These are phyloP conservation scores for Malurus alboscapulatus DNA, from an alignment of 2,113 vertebrate species.

Conservation along the genomic window DNA sequence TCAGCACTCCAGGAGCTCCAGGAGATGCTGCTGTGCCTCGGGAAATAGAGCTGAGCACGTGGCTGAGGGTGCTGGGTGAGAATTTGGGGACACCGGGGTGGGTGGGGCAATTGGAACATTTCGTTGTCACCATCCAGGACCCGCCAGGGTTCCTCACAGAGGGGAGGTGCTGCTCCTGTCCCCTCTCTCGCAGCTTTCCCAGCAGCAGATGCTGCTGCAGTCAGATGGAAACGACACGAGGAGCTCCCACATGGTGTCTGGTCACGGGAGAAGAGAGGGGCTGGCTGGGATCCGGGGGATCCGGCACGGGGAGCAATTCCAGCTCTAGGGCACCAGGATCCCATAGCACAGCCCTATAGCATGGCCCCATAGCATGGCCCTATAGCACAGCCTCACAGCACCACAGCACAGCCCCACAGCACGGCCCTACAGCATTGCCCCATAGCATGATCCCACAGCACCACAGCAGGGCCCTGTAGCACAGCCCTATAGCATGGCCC, in stretches of 20 bases:
- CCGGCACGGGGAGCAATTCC: no score
- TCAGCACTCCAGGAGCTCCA: not conserved
- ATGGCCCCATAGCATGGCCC: no score
- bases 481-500: no score
- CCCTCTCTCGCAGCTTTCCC: not conserved
- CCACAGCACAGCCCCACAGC: no score
- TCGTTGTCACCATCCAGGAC: not conserved
- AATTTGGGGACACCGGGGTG: rapidly evolving
- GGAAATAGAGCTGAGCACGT: rapidly evolving
- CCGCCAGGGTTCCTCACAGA: not conserved
- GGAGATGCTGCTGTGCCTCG: not conserved
- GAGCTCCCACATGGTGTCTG: slow-evolving; percentile 56
- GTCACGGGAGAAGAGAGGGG: not conserved
- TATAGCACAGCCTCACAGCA: no score
- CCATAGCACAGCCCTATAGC: no score
- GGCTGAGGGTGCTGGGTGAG: not conserved
- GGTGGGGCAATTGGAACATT: not conserved
- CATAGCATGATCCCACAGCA: no score
- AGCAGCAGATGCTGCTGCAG: slow-evolving; percentile 53
- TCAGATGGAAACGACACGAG: slow-evolving; percentile 53
- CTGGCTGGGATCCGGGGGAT: not conserved
- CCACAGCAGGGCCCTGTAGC: no score
- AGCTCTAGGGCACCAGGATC: no score
- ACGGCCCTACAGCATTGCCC: no score
- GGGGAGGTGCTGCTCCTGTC: not conserved